A percentile compares a stretch with the other conserved stretches of the same genome.
Evolutionary conservation across 2,797 vertebrate species (phyloP).

Genomic region (Lithobates sylvaticus): DNA sequence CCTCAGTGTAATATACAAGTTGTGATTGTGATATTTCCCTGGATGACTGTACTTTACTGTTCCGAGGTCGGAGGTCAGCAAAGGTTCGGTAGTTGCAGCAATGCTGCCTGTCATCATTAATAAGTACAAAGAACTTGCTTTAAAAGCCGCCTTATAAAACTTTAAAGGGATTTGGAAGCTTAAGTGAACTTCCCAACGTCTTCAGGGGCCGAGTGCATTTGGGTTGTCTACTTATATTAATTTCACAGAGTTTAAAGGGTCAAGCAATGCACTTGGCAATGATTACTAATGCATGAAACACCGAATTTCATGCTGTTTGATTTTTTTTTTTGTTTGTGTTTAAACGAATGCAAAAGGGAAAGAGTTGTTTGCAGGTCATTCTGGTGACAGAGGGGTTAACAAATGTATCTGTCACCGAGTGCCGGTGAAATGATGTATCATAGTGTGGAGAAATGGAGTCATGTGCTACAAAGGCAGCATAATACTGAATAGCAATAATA

Average conservation of each 20-base stretch:
- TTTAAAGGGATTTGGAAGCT: constrained; percentile 92
- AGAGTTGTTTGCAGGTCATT: constrained; percentile 57
- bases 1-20: constrained; percentile 77
- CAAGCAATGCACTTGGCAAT: constrained; percentile 91
- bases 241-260: constrained; percentile 97
- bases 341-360: constrained; percentile 57
- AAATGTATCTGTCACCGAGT: constrained; percentile 36
- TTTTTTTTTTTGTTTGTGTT: constrained; percentile 78
- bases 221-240: constrained; percentile 97
- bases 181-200: constrained; percentile 89
- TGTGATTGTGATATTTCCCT: constrained; percentile 83
- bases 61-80: constrained; percentile 83
- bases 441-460: not conserved
- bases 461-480: not conserved
- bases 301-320: constrained; percentile 80
- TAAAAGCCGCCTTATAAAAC: constrained; percentile 94
- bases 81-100: constrained; percentile 84
- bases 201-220: constrained; percentile 80
- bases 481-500: not conserved
- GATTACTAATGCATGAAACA: constrained; percentile 94
- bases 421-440: constrained; percentile 40
- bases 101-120: constrained; percentile 85
- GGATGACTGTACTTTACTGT: constrained; percentile 75
- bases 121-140: constrained; percentile 86
- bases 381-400: constrained; percentile 45